Base-by-base conservation (phyloP, 2,113 vertebrate genomes). In the Onychostoma macrolepis region DNA sequence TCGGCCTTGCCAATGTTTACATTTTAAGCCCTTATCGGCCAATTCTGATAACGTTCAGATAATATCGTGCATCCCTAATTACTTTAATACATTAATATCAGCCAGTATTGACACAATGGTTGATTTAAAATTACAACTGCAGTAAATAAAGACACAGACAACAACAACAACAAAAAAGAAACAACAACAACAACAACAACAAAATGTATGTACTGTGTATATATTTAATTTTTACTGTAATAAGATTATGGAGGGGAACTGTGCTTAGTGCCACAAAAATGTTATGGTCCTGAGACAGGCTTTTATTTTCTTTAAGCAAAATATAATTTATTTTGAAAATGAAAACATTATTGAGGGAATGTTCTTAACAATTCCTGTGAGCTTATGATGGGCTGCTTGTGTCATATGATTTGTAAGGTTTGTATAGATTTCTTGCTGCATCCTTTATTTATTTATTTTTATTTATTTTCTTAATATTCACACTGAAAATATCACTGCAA, bases 391-490 rank as follows among this genome's bases (percentile, higher is more conserved):
- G 38, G 24, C 12, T 11, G n/a, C 61, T 26, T 21, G 10, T 63
- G 58, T 58, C 53, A 58, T 58, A 21, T 56, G 10, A 43, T 43
- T 43, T 80, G 17, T 38, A 2, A 9, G 43, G 24, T 41, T 87
- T 43, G 75, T 45, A 87, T 56, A 87, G 86, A 84, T 72, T 84
- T 84, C 45, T 26, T 84, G 87, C 79, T 5, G 36, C 4, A 36
- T 36, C 36, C 36, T 36, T 36, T 36, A 36, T 36, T 36, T 36
- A 5, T 36, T 36, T 33, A 33, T 41, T 41, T 41, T 41, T 41
- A 80, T 33, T 74, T 38, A 41, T 41, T 36, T 80, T 88, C n/a
- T 85, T 88, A 67, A 81, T 81, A 85, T 80, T 67, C 53, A 5
- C 28, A 28, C 77, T 85, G 83, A 61, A 74, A 71, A 36, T 72